Percentiles rank a stretch among this genome's conserved stretches.
Evolutionary conservation across 2,113 vertebrate species (phyloP).

Genomic region (Hydrolagus affinis): DNA sequence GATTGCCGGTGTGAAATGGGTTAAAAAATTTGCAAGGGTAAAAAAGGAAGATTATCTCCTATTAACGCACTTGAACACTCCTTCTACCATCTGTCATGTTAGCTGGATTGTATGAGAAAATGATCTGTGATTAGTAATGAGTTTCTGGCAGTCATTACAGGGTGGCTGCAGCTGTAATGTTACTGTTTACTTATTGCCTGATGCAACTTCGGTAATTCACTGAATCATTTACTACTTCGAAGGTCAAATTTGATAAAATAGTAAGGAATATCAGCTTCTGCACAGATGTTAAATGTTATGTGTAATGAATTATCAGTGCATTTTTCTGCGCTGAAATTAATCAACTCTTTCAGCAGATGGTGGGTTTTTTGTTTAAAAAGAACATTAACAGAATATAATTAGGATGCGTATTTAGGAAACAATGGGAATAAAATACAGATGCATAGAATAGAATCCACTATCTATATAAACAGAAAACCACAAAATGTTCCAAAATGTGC

Average conservation of each 20-base stretch:
- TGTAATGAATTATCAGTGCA: conserved; percentile 22
- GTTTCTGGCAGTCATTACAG: conserved; percentile 14
- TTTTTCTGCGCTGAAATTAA: conserved; percentile 8
- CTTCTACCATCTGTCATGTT: not conserved
- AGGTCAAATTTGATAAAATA: conserved; percentile 17
- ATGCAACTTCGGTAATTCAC: conserved; percentile 11
- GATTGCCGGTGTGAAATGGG: not conserved
- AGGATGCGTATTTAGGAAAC: no score
- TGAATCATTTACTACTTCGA: no score
- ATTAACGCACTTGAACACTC: not conserved
- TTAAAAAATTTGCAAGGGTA: not conserved
- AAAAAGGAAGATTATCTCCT: not conserved
- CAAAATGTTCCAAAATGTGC: no score
- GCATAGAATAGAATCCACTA: no score
- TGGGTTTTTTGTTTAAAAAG: not conserved
- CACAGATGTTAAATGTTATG: conserved; percentile 17
- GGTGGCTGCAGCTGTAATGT: not conserved
- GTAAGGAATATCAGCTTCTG: conserved; percentile 15
- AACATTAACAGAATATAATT: no score
- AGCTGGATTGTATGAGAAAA: not conserved
- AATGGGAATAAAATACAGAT: no score
- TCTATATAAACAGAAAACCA: no score
- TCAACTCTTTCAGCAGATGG: not conserved
- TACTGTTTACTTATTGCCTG: not conserved
- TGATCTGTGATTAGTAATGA: conserved; percentile 8